Evolutionary conservation across 2,888 invertebrate species (phyloP), one percentile per base, ranked within the genome.

Genomic region (Panzeria rudis): DNA sequence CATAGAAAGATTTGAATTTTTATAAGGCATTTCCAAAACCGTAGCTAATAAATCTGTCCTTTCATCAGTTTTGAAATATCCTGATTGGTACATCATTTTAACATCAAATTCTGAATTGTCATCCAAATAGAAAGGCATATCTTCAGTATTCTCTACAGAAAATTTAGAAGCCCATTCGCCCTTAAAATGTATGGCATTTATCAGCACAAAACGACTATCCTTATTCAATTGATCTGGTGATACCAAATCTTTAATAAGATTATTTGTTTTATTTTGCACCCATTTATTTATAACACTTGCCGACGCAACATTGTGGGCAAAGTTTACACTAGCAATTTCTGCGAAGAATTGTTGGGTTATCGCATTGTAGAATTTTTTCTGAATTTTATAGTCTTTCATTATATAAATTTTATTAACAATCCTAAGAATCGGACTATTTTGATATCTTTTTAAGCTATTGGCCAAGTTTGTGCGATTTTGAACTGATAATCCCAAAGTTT

Each of bases 141-240:
- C 93, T 4, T 80, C 88, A 0, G 97, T 2, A 87, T 35, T 0
- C 88, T 86, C 86, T 7, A 93, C 89, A 20, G 95, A 89, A 89
- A 98, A 98, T 89, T 94, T 93, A 71, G 94, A 90, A 59, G 93
- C 91, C 97, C 97, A 98, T 44, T 94, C 93, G 23, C 96, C 96
- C 93, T 97, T 97, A 93, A 98, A 97, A 91, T 97, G 96, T 23
- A 97, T 94, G 3, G 97, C 97, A 90, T 97, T 97, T 1, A 97
- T 94, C n/a, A 97, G 94, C 3, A 97, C 95, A 86, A 97, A 90
- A 35, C 95, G 93, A 1, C 96, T 96, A 1, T 92, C 86, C 0
- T 75, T 25, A 89, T 92, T 88, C 7, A 97, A 88, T 89, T 93
- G 93, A 84, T 93, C 94, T 0, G 94, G 25, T 0, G 93, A 89